Evolutionary conservation across 2,797 vertebrate genomes (phyloP), one percentile per base, ranked within the genome.

Genomic region (Neosalanx taihuensis): DNA sequence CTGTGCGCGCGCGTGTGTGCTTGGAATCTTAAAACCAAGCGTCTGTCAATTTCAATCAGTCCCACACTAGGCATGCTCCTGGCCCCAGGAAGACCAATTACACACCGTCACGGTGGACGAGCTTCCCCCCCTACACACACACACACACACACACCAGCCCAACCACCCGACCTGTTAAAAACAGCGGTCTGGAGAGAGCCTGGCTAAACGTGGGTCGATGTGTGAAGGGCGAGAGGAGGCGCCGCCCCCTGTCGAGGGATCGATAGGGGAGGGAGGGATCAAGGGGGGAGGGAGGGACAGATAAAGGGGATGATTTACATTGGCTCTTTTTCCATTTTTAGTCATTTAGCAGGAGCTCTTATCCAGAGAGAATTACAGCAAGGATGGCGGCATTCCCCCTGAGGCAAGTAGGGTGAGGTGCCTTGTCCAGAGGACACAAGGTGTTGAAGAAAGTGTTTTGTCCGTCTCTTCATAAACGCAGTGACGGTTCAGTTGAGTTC

Each of bases 31-130:
- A 90, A 20, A 90, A 87, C 83, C 15, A 83, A 86, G 83, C 79
- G 77, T 76, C 89, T 91, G 90, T 91, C 91, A 89, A 84, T 92
- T 91, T 87, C 81, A 89, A 86, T 91, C 90, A 90, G 79, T 67
- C 69, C 41, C 69, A 67, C 31, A 76, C 76, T 49, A 80, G 81
- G 77, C 85, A 76, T 80, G 87, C 85, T 85, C 71, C 73, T 81
- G 87, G 89, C 85, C 60, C 82, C 85, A 89, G 86, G 86, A 89
- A 90, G 87, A 75, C 87, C 88, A 92, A 91, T 92, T 91, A 92
- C 86, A 85, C 73, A 74, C 80, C 82, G 86, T 88, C 81, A 85
- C 72, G 61, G 77, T 88, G 69, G 53, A 81, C 74, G 65, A 78
- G 79, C 66, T 30, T 74, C 73, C 70, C 71, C 75, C 75, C 57